Percentiles rank a stretch among this genome's conserved stretches.
Conservation (phyloP, 2,113 vertebrate species). For the Lota lota region DNA sequence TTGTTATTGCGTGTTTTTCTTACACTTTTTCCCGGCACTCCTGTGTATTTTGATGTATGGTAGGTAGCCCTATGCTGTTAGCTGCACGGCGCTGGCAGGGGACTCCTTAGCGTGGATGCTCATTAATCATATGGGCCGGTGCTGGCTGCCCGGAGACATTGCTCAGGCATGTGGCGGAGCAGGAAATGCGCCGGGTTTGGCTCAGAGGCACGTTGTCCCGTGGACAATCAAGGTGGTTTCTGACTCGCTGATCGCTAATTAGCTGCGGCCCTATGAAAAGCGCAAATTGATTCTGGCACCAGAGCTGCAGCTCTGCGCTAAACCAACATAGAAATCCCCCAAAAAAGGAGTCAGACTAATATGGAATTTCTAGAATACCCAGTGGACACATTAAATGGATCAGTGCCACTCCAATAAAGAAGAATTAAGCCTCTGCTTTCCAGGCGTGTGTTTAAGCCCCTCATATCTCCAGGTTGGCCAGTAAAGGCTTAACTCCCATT, state of each 20-base stretch:
- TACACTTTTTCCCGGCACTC: neutral
- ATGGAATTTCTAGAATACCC: slow-evolving; percentile 30
- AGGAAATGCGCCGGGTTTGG: slow-evolving; percentile 57
- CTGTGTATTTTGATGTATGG: slow-evolving; percentile 25
- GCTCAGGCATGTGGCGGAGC: slow-evolving; percentile 64
- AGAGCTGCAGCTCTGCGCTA: slow-evolving; percentile 23
- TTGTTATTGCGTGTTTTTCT: neutral
- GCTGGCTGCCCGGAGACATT: slow-evolving; percentile 49
- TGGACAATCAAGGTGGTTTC: slow-evolving; percentile 39
- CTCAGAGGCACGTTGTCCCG: slow-evolving; percentile 33
- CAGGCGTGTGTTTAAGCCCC: neutral
- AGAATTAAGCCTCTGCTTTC: slow-evolving; percentile 2
- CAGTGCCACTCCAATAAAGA: slow-evolving; percentile 23
- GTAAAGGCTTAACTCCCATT: neutral
- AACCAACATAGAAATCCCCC: slow-evolving; percentile 35
- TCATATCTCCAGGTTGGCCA: neutral
- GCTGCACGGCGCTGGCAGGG: slow-evolving; percentile 15
- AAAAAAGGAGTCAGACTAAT: slow-evolving; percentile 27
- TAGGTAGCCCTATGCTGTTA: slow-evolving; percentile 20
- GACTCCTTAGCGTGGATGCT: slow-evolving; percentile 32
- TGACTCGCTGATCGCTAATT: slow-evolving; percentile 44
- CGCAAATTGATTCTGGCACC: slow-evolving; percentile 51
- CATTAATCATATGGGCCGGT: slow-evolving; percentile 47
- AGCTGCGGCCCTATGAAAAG: slow-evolving; percentile 27
- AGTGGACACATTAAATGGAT: slow-evolving; percentile 26